A percentile compares a stretch with the other conserved stretches of the same genome.
phyloP scores from a whole-genome alignment of 1,140 invertebrate species.

The Probaryconus sp. region DNA sequence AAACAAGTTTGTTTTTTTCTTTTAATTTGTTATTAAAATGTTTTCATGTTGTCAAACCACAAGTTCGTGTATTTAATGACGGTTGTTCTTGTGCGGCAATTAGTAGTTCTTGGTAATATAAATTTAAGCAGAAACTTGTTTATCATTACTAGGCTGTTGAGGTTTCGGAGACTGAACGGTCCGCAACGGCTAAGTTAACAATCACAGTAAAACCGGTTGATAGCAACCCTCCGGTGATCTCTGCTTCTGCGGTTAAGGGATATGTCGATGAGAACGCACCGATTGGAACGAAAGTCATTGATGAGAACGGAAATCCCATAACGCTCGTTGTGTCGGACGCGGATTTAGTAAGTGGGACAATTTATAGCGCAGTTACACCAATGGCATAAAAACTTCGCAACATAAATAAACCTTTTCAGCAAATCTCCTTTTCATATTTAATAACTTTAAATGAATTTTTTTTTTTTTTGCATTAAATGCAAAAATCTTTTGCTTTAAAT shows the following conservation, averaged over 20 bases:
- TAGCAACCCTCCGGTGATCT: conserved; percentile 88
- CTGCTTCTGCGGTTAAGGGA: conserved; percentile 85
- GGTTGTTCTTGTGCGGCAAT: too few species aligned
- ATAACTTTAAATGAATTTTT: too few species aligned
- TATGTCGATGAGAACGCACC: conserved; percentile 91
- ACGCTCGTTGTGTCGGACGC: conserved; percentile 86
- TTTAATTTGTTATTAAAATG: too few species aligned
- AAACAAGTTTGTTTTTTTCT: too few species aligned
- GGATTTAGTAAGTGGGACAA: conserved; percentile 83
- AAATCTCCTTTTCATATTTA: too few species aligned
- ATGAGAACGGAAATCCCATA: conserved; percentile 83
- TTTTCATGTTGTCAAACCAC: too few species aligned
- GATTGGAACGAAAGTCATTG: conserved; percentile 88
- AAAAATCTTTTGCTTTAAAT: too few species aligned
- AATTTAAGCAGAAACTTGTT: not conserved
- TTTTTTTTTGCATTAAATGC: too few species aligned
- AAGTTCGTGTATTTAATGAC: too few species aligned
- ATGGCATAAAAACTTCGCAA: not conserved
- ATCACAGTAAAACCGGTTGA: conserved; percentile 91
- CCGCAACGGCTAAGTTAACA: conserved; percentile 88
- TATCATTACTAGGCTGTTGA: conserved; percentile 85
- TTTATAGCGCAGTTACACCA: not conserved
- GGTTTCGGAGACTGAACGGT: conserved; percentile 85
- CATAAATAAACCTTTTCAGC: not conserved
- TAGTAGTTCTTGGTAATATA: too few species aligned